Percentiles rank a stretch among this genome's conserved stretches.
Evolutionary conservation across 2,797 vertebrate species (phyloP).

Genomic region (Mastacembelus armatus): DNA sequence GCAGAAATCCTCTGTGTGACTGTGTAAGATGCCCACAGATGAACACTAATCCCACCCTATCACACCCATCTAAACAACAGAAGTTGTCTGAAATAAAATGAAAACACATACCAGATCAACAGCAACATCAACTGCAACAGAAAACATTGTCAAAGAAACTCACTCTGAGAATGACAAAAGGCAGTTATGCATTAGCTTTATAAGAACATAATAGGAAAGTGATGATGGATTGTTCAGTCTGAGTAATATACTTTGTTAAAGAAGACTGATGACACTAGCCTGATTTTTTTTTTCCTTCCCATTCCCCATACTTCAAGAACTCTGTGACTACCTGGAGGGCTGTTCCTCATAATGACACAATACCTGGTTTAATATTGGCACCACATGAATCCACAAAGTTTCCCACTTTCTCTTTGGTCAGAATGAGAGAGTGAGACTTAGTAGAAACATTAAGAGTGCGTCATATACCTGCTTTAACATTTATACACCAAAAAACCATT

Average conservation of each 20-base stretch:
- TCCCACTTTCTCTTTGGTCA: neutral
- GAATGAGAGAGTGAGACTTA: too few species aligned
- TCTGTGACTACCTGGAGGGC: slow-evolving; percentile 66
- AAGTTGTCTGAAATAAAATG: neutral
- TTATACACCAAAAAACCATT: neutral
- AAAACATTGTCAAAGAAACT: neutral
- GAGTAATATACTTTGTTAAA: slow-evolving; percentile 76
- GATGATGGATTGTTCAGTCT: slow-evolving; percentile 81
- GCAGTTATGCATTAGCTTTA: slow-evolving; percentile 70
- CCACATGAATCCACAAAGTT: slow-evolving; percentile 31
- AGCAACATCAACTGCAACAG: neutral
- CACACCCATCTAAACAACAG: neutral
- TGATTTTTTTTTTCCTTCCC: slow-evolving; percentile 66
- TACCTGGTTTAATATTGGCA: slow-evolving; percentile 57
- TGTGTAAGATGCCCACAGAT: neutral
- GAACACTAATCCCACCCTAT: slow-evolving; percentile 1
- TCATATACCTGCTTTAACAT: slow-evolving; percentile 5
- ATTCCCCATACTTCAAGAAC: slow-evolving; percentile 59
- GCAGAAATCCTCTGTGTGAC: neutral
- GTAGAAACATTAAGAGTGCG: too few species aligned
- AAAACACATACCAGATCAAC: neutral
- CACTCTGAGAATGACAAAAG: slow-evolving; percentile 44
- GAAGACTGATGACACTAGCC: slow-evolving; percentile 75
- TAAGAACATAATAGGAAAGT: slow-evolving; percentile 60
- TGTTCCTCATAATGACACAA: slow-evolving; percentile 71